Conservation (phyloP, 2,113 vertebrate species). For the Grallaria varia region DNA sequence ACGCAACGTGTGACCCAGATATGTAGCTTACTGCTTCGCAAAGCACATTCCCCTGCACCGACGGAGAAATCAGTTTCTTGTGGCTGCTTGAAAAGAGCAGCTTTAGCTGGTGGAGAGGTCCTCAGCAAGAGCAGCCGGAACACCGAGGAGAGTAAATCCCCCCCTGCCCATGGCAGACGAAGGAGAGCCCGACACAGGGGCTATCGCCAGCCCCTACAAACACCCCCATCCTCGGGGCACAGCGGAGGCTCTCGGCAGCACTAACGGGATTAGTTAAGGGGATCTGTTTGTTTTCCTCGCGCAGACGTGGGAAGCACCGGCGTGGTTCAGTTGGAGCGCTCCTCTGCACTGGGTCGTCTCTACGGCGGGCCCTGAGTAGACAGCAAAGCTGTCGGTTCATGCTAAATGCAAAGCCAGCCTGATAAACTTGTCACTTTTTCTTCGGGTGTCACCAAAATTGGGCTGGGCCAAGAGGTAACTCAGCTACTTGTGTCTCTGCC, state of each 20-base stretch:
- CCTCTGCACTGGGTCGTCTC: conserved; percentile 2
- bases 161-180: background rate
- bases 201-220: background rate
- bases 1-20: conserved; percentile 52
- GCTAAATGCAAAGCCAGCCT: background rate
- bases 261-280: conserved; percentile 15
- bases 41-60: conserved; percentile 54
- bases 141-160: conserved; percentile 2
- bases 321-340: background rate
- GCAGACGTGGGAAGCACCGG: fast-evolving
- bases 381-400: background rate
- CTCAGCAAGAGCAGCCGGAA: background rate
- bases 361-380: background rate
- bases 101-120: conserved; percentile 16
- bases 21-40: conserved; percentile 44
- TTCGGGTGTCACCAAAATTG: background rate
- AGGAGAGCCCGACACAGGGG: background rate
- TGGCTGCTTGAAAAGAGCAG: conserved; percentile 47
- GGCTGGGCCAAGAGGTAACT: background rate
- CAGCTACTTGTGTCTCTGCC: background rate
- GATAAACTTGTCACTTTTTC: background rate
- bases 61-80: conserved; percentile 58
- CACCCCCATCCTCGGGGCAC: background rate
- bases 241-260: background rate
- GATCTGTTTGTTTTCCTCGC: conserved; percentile 2